These are phyloP conservation scores for Dendrophyllia cribrosa DNA, from an alignment of 64 coral and sea anemone genomes.

Conservation along the genomic window DNA sequence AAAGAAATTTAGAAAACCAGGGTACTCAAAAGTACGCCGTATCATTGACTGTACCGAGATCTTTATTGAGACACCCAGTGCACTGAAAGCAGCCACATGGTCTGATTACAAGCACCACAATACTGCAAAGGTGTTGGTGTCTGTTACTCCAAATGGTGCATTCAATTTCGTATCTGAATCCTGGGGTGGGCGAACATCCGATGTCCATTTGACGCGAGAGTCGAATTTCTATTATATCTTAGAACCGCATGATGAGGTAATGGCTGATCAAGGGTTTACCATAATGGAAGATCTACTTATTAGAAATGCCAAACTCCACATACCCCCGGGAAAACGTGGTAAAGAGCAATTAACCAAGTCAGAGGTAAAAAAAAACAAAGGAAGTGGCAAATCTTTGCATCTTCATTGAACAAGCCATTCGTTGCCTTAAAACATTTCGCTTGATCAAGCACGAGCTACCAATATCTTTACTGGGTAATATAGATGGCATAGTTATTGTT, in stretches of 20 bases:
- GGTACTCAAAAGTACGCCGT: slow-evolving; percentile 2
- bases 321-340: slow-evolving; percentile 32
- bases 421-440: slow-evolving; percentile 26
- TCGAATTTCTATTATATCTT: slow-evolving; percentile 37
- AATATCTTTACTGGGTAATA: slow-evolving; percentile 44
- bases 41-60: slow-evolving; percentile 16
- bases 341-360: slow-evolving; percentile 50
- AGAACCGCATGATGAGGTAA: slow-evolving; percentile 13
- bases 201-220: slow-evolving; percentile 31
- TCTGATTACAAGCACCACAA: slow-evolving; percentile 74
- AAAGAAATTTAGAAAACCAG: slow-evolving; percentile 29
- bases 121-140: slow-evolving; percentile 51
- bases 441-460: slow-evolving; percentile 62
- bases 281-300: slow-evolving; percentile 21
- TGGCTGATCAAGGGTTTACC: slow-evolving; percentile 42
- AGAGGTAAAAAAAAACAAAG: slow-evolving; percentile 41
- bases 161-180: slow-evolving; percentile 33
- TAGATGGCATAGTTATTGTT: slow-evolving; percentile 45
- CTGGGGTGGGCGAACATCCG: slow-evolving; percentile 43
- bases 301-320: neutral
- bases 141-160: slow-evolving; percentile 55
- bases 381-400: slow-evolving; percentile 22
- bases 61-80: slow-evolving; percentile 19
- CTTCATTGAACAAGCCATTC: slow-evolving; percentile 44
- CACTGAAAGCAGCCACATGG: slow-evolving; percentile 40